These are phyloP conservation scores for Cryptotis parvus DNA, from an alignment of 2,113 vertebrate species.

Conservation along the genomic window DNA sequence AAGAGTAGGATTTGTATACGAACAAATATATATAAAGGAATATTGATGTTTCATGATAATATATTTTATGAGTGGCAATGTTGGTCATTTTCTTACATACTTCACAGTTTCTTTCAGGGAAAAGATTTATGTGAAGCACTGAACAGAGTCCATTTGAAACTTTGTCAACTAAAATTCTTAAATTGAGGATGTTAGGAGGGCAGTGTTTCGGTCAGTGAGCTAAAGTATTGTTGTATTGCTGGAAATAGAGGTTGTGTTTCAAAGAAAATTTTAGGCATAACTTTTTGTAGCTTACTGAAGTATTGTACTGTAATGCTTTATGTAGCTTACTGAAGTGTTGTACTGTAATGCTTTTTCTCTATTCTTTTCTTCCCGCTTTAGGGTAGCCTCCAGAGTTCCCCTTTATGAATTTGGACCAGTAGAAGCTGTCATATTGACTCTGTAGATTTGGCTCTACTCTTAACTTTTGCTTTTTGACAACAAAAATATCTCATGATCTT, in stretches of 20 bases:
- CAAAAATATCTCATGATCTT: conserved; percentile 64
- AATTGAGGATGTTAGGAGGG: conserved; percentile 1
- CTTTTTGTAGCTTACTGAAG: conserved; percentile 48
- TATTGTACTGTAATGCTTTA: conserved; percentile 73
- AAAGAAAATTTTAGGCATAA: conserved; percentile 65
- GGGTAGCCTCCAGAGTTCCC: conserved; percentile 81
- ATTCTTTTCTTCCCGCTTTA: conserved; percentile 80
- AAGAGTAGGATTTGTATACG: background rate
- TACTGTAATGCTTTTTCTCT: conserved; percentile 75
- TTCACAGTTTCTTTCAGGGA: conserved; percentile 42
- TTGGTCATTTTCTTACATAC: conserved; percentile 5
- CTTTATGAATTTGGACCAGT: conserved; percentile 78
- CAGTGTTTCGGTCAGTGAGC: conserved; percentile 42
- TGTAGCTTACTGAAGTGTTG: conserved; percentile 48
- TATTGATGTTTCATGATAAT: background rate
- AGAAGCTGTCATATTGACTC: conserved; percentile 83
- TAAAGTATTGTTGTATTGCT: conserved; percentile 62
- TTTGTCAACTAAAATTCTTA: background rate
- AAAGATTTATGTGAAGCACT: conserved; percentile 17
- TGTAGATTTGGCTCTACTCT: conserved; percentile 81
- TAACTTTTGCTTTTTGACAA: conserved; percentile 82
- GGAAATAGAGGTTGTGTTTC: conserved; percentile 54
- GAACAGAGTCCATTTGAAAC: background rate
- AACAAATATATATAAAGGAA: background rate
- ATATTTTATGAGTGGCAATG: background rate